phyloP scores from a whole-genome alignment of 2,113 vertebrate species.

The Chionodraco myersi region DNA sequence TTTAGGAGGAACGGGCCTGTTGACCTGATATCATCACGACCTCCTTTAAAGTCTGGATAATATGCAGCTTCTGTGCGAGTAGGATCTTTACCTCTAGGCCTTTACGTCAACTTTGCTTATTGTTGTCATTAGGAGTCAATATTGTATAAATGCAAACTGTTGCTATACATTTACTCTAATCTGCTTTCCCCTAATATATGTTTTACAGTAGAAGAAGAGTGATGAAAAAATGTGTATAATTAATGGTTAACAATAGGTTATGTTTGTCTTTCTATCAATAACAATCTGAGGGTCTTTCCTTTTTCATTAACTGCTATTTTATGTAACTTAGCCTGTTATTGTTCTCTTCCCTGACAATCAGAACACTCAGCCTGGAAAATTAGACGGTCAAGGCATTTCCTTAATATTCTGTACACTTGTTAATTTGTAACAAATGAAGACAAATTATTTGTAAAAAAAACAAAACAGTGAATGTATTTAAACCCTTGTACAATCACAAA shows the following conservation, averaged over 20 bases:
- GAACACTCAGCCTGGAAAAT: not conserved
- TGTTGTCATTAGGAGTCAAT: not conserved
- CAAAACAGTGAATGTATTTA: too few relatives aligned
- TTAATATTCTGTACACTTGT: slow-evolving; percentile 7
- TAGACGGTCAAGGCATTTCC: not conserved
- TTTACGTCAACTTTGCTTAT: not conserved
- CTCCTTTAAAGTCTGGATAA: not conserved
- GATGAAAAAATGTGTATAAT: slow-evolving; percentile 3
- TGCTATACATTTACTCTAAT: not conserved
- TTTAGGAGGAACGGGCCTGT: too few relatives aligned
- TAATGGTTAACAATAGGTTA: not conserved
- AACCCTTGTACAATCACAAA: too few relatives aligned
- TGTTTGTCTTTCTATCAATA: not conserved
- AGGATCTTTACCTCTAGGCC: slow-evolving; percentile 1
- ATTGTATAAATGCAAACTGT: not conserved
- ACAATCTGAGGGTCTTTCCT: not conserved
- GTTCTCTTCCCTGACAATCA: not conserved
- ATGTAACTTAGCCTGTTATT: not conserved
- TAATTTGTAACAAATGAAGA: not conserved
- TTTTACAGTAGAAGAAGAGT: not conserved
- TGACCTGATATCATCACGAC: too few relatives aligned
- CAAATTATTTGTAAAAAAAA: not conserved
- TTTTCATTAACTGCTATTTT: not conserved
- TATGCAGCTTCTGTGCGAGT: not conserved
- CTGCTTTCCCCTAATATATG: not conserved